phyloP scores from a whole-genome alignment of 2,113 vertebrate genomes.

The Thalassoma bifasciatum region DNA sequence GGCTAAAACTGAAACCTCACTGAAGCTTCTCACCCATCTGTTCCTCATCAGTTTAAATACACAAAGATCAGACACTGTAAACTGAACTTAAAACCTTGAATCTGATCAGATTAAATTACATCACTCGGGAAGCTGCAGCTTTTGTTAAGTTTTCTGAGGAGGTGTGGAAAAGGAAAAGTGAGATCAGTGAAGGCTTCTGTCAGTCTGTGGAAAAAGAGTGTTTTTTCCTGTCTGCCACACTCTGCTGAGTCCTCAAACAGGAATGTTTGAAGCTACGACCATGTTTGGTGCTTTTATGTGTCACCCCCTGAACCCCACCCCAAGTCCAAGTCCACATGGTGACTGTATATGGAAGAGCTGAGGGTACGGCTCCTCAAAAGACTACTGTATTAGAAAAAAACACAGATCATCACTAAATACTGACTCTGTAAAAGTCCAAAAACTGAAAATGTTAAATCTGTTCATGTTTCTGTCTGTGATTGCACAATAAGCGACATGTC shows the following conservation, averaged over 20 bases:
- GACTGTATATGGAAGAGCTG: not conserved
- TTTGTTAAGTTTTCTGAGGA: too few species aligned
- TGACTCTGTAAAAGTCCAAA: too few species aligned
- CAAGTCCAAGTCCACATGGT: not conserved
- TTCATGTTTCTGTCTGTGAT: not conserved
- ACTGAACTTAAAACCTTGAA: too few species aligned
- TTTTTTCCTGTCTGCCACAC: conserved; percentile 29
- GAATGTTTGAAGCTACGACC: conserved; percentile 54
- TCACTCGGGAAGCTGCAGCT: not conserved
- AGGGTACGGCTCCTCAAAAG: not conserved
- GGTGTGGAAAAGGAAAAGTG: not conserved
- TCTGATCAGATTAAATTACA: not conserved
- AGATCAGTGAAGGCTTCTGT: not conserved
- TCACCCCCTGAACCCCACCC: conserved; percentile 4
- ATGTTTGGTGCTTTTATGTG: conserved; percentile 51
- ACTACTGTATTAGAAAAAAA: not conserved
- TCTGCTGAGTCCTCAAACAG: conserved; percentile 51
- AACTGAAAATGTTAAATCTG: too few species aligned
- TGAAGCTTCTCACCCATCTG: too few species aligned
- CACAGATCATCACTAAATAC: too few species aligned
- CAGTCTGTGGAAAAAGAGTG: conserved; percentile 38
- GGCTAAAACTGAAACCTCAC: too few species aligned
- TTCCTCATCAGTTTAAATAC: too few species aligned
- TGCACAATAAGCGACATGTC: not conserved
- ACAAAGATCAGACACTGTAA: too few species aligned